A percentile compares a stretch with the other conserved stretches of the same genome.
These are phyloP conservation scores for Agelas oroides DNA, from an alignment of 37 sponge, comb jelly and placozoan species.

Conservation along the genomic window DNA sequence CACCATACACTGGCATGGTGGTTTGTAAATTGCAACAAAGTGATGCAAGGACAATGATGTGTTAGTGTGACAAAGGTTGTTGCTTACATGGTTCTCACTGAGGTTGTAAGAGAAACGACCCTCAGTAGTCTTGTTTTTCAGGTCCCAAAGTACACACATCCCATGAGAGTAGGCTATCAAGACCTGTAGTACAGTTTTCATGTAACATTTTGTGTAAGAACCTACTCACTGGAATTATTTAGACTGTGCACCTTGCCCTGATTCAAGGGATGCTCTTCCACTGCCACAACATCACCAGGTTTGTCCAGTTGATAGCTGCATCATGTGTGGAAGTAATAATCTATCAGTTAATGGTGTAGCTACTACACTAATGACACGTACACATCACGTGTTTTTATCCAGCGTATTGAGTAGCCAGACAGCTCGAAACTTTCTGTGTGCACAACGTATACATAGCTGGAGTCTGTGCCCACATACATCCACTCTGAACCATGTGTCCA, in stretches of 20 bases:
- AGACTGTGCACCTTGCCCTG: slow-evolving; percentile 38
- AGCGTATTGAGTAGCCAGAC: slow-evolving; percentile 70
- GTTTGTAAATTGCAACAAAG: too few relatives aligned
- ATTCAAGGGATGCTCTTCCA: slow-evolving; percentile 48
- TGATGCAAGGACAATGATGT: too few relatives aligned
- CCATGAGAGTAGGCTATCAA: slow-evolving; percentile 2
- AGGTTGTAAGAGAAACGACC: too few relatives aligned
- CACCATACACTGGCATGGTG: too few relatives aligned
- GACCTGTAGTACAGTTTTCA: not conserved
- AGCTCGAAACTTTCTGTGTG: slow-evolving; percentile 58
- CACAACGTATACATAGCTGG: slow-evolving; percentile 66
- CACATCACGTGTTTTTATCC: slow-evolving; percentile 61
- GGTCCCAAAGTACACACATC: slow-evolving; percentile 2
- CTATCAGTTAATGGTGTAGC: not conserved
- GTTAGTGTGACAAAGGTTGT: too few relatives aligned
- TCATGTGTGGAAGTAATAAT: not conserved
- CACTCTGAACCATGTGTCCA: slow-evolving; percentile 47
- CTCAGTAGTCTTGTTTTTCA: not conserved
- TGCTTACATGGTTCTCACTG: too few relatives aligned
- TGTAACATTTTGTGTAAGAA: too few relatives aligned
- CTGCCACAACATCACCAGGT: slow-evolving; percentile 51
- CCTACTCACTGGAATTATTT: too few relatives aligned
- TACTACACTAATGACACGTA: too few relatives aligned
- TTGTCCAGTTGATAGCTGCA: not conserved
- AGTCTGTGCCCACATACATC: slow-evolving; percentile 77